Percentiles rank a stretch among this genome's conserved stretches.
phyloP scores from a whole-genome alignment of 2,113 vertebrate species.

The Camelus dromedarius region DNA sequence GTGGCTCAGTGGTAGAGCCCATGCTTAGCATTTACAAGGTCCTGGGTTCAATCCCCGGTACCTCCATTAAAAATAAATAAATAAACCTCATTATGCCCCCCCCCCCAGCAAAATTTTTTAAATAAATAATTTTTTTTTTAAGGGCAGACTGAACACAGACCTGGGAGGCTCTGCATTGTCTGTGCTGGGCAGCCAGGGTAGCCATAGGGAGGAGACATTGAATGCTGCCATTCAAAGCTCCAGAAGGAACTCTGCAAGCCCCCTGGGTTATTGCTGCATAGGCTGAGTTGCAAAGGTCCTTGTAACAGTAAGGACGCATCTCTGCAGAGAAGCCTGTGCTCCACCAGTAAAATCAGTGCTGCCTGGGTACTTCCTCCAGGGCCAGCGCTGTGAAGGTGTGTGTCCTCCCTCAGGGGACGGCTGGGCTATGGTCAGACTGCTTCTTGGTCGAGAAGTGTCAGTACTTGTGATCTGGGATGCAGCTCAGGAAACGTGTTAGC shows the following conservation, averaged over 20 bases:
- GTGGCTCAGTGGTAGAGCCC: too few species aligned
- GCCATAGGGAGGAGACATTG: not conserved
- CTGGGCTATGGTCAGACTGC: not conserved
- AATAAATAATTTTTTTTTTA: too few species aligned
- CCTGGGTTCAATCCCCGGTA: too few species aligned
- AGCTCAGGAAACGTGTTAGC: not conserved
- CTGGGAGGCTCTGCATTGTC: not conserved
- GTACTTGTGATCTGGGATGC: not conserved
- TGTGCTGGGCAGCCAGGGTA: not conserved
- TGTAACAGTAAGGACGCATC: not conserved
- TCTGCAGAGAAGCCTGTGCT: not conserved
- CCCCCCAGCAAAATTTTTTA: too few species aligned
- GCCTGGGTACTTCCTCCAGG: fast-evolving
- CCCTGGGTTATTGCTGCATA: not conserved
- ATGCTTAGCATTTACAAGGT: too few species aligned
- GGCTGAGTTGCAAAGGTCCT: not conserved
- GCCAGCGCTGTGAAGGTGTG: not conserved
- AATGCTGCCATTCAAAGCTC: not conserved
- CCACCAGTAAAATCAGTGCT: not conserved
- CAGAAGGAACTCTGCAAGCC: not conserved
- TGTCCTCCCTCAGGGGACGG: fast-evolving
- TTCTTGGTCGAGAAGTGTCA: not conserved
- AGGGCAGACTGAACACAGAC: not conserved
- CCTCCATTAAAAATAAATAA: too few species aligned
- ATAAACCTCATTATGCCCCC: too few species aligned